A percentile compares a stretch with the other conserved stretches of the same genome.
phyloP scores from a whole-genome alignment of 2,888 invertebrate genomes.

The Dioctria rufipes region DNA sequence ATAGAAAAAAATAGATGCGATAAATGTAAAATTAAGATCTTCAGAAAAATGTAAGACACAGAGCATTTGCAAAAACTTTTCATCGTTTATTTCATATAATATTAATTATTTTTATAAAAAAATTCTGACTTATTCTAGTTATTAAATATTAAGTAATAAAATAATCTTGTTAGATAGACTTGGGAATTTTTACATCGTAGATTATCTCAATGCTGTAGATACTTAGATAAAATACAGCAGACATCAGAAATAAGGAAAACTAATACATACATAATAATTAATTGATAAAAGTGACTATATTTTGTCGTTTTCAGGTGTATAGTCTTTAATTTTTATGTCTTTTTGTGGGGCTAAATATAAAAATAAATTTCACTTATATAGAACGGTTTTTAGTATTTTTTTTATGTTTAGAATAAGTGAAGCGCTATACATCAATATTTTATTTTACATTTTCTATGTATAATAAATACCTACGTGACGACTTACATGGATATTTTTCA shows the following conservation, averaged over 20 bases:
- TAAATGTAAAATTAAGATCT: too few species aligned
- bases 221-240: conserved; percentile 23
- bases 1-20: too few species aligned
- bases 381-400: conserved; percentile 20
- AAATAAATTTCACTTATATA: conserved; percentile 43
- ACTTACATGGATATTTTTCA: not conserved
- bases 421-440: conserved; percentile 48
- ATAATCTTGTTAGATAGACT: conserved; percentile 40
- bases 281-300: conserved; percentile 33
- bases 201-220: conserved; percentile 14
- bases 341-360: conserved; percentile 28
- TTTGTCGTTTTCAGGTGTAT: conserved; percentile 27
- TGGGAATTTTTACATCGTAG: conserved; percentile 32
- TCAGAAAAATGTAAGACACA: conserved; percentile 1
- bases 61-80: conserved; percentile 14
- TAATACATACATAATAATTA: not conserved
- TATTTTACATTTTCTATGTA: conserved; percentile 18
- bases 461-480: not conserved
- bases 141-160: conserved; percentile 23
- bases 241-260: not conserved
- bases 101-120: conserved; percentile 34
- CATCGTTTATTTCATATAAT: conserved; percentile 39
- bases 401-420: conserved; percentile 22
- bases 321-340: not conserved
- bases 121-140: conserved; percentile 40